phyloP scores from a whole-genome alignment of 2,113 vertebrate species.

The Diglossa brunneiventris region DNA sequence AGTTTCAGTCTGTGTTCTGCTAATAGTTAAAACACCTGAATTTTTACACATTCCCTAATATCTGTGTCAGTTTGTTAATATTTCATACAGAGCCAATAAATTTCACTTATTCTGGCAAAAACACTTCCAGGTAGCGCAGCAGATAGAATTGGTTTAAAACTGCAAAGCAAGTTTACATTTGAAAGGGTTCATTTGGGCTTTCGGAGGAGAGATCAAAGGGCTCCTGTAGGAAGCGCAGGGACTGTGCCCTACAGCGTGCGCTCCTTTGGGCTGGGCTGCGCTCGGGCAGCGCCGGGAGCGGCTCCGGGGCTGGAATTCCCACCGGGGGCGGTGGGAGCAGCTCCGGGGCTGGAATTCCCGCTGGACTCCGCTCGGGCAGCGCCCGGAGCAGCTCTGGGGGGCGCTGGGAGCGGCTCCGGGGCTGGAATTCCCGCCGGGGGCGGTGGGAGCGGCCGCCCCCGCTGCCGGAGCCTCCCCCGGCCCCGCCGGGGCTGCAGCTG shows the following conservation, averaged over 20 bases:
- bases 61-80: neutral
- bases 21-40: neutral
- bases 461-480: neutral
- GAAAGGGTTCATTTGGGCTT: neutral
- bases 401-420: neutral
- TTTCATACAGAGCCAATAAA: neutral
- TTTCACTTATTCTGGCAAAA: neutral
- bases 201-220: neutral
- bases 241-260: accelerated
- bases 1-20: neutral
- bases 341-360: neutral
- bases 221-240: neutral
- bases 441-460: neutral
- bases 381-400: neutral
- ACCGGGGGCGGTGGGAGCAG: neutral
- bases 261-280: neutral
- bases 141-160: neutral
- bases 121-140: neutral
- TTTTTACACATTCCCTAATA: neutral
- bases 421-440: neutral
- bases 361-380: accelerated
- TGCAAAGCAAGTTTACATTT: neutral
- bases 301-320: neutral
- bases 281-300: neutral
- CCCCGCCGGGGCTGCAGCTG: neutral